These are phyloP conservation scores for Dipodomys stephensi DNA, from an alignment of 2,113 vertebrate genomes.

Conservation along the genomic window DNA sequence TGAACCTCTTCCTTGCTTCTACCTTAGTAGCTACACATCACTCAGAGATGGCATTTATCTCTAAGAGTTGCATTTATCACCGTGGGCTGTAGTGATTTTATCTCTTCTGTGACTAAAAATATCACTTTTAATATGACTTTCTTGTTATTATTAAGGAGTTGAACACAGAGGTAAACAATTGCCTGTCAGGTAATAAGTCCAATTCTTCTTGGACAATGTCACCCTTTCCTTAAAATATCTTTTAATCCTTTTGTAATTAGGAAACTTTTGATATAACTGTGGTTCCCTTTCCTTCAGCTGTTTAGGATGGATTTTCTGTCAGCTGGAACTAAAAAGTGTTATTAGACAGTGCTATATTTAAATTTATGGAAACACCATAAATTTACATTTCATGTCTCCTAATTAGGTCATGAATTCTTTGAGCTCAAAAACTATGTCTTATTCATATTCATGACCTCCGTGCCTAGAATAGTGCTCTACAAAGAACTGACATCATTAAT, in stretches of 20 bases:
- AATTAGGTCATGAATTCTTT: conserved; percentile 29
- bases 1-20: not conserved
- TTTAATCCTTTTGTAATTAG: conserved; percentile 6
- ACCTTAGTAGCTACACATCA: not conserved
- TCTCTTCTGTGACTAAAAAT: not conserved
- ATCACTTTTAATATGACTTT: no score
- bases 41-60: not conserved
- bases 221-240: not conserved
- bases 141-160: no score
- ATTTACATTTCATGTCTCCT: not conserved
- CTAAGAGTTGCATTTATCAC: not conserved
- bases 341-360: not conserved
- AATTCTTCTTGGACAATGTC: no score
- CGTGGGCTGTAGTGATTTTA: not conserved
- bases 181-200: no score
- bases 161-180: no score
- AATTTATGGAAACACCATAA: conserved; percentile 16
- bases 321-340: conserved; percentile 14
- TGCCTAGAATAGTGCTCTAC: not conserved
- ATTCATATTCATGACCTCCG: conserved; percentile 4
- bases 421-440: not conserved
- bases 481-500: not conserved
- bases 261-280: not conserved
- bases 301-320: conserved; percentile 55
- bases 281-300: not conserved